Conservation (phyloP, 2,797 vertebrate genomes). For the Anabas testudineus region DNA sequence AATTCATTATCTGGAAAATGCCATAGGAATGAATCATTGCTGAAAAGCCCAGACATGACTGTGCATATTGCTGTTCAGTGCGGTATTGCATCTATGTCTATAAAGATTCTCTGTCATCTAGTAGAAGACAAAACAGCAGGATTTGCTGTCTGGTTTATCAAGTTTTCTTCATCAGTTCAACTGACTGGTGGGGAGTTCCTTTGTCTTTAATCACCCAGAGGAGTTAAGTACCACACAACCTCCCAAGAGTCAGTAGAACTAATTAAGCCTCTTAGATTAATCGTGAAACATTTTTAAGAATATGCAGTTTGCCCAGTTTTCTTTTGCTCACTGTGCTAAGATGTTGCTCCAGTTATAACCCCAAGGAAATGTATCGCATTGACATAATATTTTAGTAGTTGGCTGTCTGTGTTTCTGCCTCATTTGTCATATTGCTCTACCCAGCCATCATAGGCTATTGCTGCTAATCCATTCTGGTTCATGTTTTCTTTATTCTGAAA, state of each 20-base stretch:
- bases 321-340: conserved; percentile 15
- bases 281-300: conserved; percentile 43
- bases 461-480: neutral
- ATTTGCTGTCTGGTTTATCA: conserved; percentile 13
- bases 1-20: conserved; percentile 71
- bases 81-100: conserved; percentile 21
- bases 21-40: conserved; percentile 59
- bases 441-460: neutral
- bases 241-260: conserved; percentile 49
- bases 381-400: neutral
- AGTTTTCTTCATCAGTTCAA: conserved; percentile 31
- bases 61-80: conserved; percentile 24
- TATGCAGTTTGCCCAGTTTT: neutral
- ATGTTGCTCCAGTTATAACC: neutral
- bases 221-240: conserved; percentile 56
- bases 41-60: conserved; percentile 41
- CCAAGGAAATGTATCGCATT: neutral
- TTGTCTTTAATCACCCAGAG: conserved; percentile 56
- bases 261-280: conserved; percentile 60
- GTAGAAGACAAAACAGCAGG: conserved; percentile 19
- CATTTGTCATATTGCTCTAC: neutral
- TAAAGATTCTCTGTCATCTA: conserved; percentile 32
- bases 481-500: too few relatives aligned
- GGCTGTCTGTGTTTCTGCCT: neutral
- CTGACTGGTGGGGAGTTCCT: conserved; percentile 35